Base-by-base conservation (phyloP, 1,140 invertebrate species). In the Hypothenemus hampei region DNA sequence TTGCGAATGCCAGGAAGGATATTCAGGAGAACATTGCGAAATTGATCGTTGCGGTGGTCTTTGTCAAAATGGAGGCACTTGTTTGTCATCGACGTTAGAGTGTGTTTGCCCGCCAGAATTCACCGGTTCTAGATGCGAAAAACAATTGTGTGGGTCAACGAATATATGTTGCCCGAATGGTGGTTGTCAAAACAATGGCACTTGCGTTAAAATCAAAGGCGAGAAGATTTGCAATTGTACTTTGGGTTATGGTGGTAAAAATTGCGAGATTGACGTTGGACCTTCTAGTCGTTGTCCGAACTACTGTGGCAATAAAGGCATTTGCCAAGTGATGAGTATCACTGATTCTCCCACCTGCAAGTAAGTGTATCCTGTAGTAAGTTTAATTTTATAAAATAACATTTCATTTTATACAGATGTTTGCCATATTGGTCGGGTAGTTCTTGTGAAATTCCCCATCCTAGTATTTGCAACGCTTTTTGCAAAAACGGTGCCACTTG, bases 101-200 rank as follows among this genome's bases (percentile, higher is more conserved):
- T 57, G 55, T 21, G 29, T 16, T 22, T 56, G 53, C 24, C 35
- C 53, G 8, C 53, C 52, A 7, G 22, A 31, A 23, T 56, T 56
- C 35, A 26, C 44, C 6, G 53, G 53, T 41, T 3, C 19, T 21
- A n/a, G n/a, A 6, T 57, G 58, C 62, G 16, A 62, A 68, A 20
- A 67, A 58, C 13, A 70, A 73, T 4, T 72, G 69, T 45, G 86
- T 84, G 69, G 69, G 69, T 26, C 87, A 84, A 64, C 72, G 0
- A 63, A 73, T 3, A 66, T 72, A 1, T 86, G 84, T 70, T 77
- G 85, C 59, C 75, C 78, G 70, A 78, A 13, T 85, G 82, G 64
- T 33, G 76, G 76, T 63, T 86, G 85, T 58, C 72, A 75, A 55
- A 84, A 84, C 69, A 78, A 78, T 59, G 82, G 81, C 19, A 68